These are phyloP conservation scores for Trichogramma evanescens DNA, from an alignment of 2,888 invertebrate genomes.

Conservation along the genomic window DNA sequence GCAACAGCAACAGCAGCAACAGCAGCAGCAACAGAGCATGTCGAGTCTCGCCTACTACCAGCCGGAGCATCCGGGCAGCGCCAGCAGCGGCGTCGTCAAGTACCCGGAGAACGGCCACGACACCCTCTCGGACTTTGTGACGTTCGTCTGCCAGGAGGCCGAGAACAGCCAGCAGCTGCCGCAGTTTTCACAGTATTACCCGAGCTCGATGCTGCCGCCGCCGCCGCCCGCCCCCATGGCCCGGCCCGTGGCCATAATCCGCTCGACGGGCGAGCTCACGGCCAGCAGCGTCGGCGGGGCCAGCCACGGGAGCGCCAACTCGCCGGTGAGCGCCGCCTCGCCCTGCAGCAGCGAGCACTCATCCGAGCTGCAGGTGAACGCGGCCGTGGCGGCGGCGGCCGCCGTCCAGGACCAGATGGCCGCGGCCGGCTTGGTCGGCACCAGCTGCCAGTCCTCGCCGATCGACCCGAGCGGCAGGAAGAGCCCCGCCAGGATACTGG, in stretches of 20 bases:
- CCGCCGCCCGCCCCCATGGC: constrained; percentile 95
- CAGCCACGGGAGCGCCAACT: constrained; percentile 54
- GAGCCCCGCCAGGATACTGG: constrained; percentile 46
- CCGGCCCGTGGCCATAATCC: constrained; percentile 89
- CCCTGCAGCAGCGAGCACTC: constrained; percentile 42
- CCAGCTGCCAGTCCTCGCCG: constrained; percentile 40
- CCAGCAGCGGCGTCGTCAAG: constrained; percentile 51
- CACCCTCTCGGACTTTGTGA: constrained; percentile 91
- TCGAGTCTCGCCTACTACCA: constrained; percentile 52
- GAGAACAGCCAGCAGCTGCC: constrained; percentile 69
- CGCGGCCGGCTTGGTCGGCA: constrained; percentile 44
- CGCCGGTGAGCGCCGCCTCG: constrained; percentile 41
- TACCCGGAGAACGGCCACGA: constrained; percentile 84
- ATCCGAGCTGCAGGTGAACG: constrained; percentile 40
- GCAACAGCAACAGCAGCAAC: constrained; percentile 37
- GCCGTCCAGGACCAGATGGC: constrained; percentile 42
- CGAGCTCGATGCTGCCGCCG: constrained; percentile 88
- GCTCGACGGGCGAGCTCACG: constrained; percentile 69
- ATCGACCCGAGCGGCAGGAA: constrained; percentile 41
- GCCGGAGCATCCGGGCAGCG: constrained; percentile 49
- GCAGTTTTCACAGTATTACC: constrained; percentile 77
- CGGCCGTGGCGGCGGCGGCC: constrained; percentile 34
- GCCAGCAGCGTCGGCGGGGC: constrained; percentile 59
- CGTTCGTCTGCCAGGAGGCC: constrained; percentile 92
- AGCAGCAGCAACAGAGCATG: constrained; percentile 47